phyloP scores from a whole-genome alignment of 2,888 invertebrate genomes.

The Sinotaia quadrata region DNA sequence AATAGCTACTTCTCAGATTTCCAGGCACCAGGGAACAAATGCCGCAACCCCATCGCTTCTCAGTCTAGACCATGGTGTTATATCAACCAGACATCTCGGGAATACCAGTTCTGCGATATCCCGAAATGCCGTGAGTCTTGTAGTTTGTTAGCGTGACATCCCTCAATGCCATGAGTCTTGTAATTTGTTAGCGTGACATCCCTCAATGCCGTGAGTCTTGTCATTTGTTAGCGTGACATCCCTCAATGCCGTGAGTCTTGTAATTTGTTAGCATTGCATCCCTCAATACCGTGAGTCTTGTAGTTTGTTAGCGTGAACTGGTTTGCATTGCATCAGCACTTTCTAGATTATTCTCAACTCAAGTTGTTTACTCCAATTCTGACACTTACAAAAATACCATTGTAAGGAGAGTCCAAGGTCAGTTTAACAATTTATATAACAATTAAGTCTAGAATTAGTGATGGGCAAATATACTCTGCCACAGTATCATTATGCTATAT shows the following conservation, averaged over 20 bases:
- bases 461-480: no score
- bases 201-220: not conserved
- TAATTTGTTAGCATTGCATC: not conserved
- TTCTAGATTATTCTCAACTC: no score
- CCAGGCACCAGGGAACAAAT: not conserved
- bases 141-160: not conserved
- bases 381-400: no score
- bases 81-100: constrained; percentile 3
- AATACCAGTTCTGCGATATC: not conserved
- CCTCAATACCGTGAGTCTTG: not conserved
- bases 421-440: no score
- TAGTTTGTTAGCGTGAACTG: not conserved
- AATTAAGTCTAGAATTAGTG: no score
- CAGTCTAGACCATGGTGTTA: constrained; percentile 16
- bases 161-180: not conserved
- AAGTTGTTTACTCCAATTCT: no score
- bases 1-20: not conserved
- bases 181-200: not conserved
- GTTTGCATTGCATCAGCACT: no score
- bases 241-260: not conserved
- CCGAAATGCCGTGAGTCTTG: constrained; percentile 8
- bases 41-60: constrained; percentile 10
- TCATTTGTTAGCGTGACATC: not conserved
- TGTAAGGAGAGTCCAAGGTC: no score
- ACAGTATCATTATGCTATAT: no score